Percentiles rank a stretch among this genome's conserved stretches.
These are phyloP conservation scores for Macrotus californicus DNA, from an alignment of 2,113 vertebrate genomes.

Conservation along the genomic window DNA sequence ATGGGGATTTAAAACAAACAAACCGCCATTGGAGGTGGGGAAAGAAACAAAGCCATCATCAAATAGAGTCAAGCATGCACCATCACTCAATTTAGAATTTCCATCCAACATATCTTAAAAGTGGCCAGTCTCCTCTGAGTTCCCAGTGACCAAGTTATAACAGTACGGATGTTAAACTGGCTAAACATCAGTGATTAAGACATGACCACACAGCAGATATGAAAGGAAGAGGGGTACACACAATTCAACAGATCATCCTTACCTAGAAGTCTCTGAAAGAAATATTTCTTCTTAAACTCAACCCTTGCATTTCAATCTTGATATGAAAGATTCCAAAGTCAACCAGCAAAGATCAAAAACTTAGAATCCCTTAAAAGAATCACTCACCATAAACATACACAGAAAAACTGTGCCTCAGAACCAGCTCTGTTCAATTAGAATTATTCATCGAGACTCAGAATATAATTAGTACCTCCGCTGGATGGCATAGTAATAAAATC, in stretches of 20 bases:
- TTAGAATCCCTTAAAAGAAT: not conserved
- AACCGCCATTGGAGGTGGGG: not conserved
- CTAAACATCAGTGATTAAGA: not conserved
- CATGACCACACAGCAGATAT: not conserved
- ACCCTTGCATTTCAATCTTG: conserved; percentile 55
- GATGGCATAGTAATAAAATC: not conserved
- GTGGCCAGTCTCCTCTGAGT: not conserved
- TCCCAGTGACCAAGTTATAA: not conserved
- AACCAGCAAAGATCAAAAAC: conserved; percentile 59
- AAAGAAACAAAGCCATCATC: not conserved
- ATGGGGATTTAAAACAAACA: not conserved
- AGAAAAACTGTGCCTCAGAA: not conserved
- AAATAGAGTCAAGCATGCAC: not conserved
- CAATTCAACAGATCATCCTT: conserved; percentile 15
- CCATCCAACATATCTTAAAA: not conserved
- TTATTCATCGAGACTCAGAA: not conserved
- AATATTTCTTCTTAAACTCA: conserved; percentile 34
- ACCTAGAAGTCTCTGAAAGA: conserved; percentile 8
- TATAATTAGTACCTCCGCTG: not conserved
- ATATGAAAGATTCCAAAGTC: conserved; percentile 30
- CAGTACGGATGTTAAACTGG: not conserved
- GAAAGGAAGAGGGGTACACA: not conserved
- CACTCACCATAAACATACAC: not conserved
- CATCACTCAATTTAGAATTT: not conserved
- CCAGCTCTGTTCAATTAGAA: not conserved